Base-by-base conservation (phyloP, 2,888 invertebrate genomes). In the Sarcophaga subvicina region DNA sequence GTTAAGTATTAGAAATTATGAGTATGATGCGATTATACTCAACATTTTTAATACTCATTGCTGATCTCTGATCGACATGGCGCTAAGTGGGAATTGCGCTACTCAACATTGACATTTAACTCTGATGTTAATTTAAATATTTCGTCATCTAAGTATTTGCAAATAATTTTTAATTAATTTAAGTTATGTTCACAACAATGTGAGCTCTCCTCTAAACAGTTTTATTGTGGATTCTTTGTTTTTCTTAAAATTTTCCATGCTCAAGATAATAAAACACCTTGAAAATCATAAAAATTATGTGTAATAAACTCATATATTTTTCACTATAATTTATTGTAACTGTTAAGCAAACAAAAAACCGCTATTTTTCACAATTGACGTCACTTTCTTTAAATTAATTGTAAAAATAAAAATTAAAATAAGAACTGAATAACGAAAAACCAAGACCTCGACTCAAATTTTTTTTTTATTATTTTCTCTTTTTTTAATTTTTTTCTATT, bases 351-450 rank as follows among this genome's bases (percentile, higher is more conserved):
- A 37, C 0, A 37, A 37, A 37, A 37, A 37, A 37, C 10, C 17
- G 54, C 54, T 54, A 69, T 69, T 47, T 69, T 49, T 69, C 11
- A 6, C 69, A 49, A 49, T 69, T 69, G 69, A 69, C 69, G 69
- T 69, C 69, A 69, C 47, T 25, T 69, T 69, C 20, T 69, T 69
- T 49, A 54, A 54, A 69, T 69, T 49, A 49, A 69, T 69, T 69
- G 49, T 25, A 69, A 69, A 11, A 67, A 8, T n/a, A 20, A 49
- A 22, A 45, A 20, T 67, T 3, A 45, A 67, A 45, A 20, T n/a
- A 37, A 27, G n/a, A 17, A 17, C 25, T 8, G 37, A 37, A 37
- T 37, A 37, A 37, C 37, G 49, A 70, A 59, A 45, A 72, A 17
- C 11, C 27, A 60, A 37, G 37, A 59, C 70, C 22, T 70, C 49